These are phyloP conservation scores for Chaenogobius annularis DNA, from an alignment of 2,113 vertebrate genomes.

Conservation along the genomic window DNA sequence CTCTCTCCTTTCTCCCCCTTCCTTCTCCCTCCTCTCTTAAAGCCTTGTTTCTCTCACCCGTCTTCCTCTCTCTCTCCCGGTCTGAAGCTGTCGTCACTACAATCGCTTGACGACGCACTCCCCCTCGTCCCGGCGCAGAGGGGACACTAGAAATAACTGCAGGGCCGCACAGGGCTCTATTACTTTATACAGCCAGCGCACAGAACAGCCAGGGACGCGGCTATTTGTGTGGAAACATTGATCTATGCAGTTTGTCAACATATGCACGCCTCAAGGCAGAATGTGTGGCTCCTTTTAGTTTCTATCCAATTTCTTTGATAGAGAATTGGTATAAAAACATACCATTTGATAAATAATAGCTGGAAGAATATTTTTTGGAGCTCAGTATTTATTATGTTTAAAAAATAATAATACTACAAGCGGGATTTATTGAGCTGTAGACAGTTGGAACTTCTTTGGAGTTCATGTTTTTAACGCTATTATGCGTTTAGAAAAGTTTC, in stretches of 20 bases:
- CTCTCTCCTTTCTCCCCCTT: not conserved
- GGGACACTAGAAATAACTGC: constrained; percentile 60
- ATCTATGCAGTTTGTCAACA: not conserved
- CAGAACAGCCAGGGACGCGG: not conserved
- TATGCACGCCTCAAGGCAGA: too few relatives aligned
- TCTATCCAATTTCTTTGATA: not conserved
- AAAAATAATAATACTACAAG: too few relatives aligned
- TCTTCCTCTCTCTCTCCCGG: not conserved
- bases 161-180: constrained; percentile 57
- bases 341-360: too few relatives aligned
- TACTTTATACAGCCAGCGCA: constrained; percentile 29
- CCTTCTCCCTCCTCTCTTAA: not conserved
- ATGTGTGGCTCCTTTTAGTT: not conserved
- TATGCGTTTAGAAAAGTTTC: too few relatives aligned
- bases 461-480: too few relatives aligned
- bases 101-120: constrained; percentile 27
- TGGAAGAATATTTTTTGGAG: too few relatives aligned
- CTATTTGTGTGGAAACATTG: constrained; percentile 1
- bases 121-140: constrained; percentile 32
- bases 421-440: too few relatives aligned
- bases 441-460: too few relatives aligned
- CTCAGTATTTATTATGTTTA: too few relatives aligned
- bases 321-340: not conserved
- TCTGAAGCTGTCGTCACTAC: constrained; percentile 28
- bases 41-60: not conserved